A percentile compares a stretch with the other conserved stretches of the same genome.
Conservation (phyloP, 2,888 invertebrate species). For the Sesia apiformis region DNA sequence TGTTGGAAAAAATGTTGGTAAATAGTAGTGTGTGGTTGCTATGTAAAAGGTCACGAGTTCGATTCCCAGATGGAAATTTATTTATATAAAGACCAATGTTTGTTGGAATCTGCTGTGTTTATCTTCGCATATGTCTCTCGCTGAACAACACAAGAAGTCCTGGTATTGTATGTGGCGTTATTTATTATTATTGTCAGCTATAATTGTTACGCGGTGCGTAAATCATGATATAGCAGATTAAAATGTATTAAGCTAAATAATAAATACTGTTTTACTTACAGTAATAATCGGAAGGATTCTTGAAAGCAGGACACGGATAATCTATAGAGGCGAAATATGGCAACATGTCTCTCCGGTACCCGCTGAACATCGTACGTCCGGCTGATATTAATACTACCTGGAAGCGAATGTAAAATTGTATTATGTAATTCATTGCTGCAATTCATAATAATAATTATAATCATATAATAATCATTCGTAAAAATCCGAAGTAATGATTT, state of each 20-base stretch:
- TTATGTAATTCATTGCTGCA: neutral
- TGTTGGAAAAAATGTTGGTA: too few relatives aligned
- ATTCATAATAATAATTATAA: neutral
- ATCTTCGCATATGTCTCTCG: too few relatives aligned
- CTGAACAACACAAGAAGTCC: too few relatives aligned
- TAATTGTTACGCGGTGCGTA: too few relatives aligned
- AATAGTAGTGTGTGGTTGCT: too few relatives aligned
- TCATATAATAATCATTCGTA: neutral
- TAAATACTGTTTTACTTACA: conserved; percentile 71
- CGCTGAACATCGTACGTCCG: conserved; percentile 93
- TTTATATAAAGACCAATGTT: too few relatives aligned
- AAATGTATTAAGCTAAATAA: neutral
- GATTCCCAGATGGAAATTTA: too few relatives aligned
- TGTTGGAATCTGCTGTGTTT: too few relatives aligned
- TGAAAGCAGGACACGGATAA: conserved; percentile 96
- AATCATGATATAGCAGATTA: neutral
- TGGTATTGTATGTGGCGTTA: too few relatives aligned
- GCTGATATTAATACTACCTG: conserved; percentile 88
- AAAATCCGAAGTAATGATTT: neutral
- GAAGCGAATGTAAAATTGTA: conserved; percentile 4
- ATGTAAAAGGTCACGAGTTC: too few relatives aligned
- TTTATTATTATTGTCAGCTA: too few relatives aligned
- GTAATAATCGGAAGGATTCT: conserved; percentile 97
- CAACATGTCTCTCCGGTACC: conserved; percentile 90
- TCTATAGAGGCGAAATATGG: conserved; percentile 92